Evolutionary conservation across 2,888 invertebrate species (phyloP), one percentile per base, ranked within the genome.

Genomic region (Galeopsomyia nigrocyanea): DNA sequence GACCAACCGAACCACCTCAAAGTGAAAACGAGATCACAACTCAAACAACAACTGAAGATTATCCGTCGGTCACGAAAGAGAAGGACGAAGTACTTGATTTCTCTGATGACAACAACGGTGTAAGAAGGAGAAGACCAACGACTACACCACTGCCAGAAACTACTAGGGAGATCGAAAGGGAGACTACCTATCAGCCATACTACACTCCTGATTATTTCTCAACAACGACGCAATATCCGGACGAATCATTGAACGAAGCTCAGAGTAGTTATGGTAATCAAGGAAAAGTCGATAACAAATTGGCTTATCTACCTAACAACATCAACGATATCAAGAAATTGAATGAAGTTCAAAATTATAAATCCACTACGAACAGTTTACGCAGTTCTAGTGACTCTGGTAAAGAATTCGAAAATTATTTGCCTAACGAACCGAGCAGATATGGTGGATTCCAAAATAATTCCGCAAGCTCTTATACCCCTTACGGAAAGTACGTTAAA

Each of bases 71-170:
- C 0, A 88, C 90, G 0, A 90, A 90, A 67, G 91, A 92, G 78
- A 93, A 92, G 78, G 93, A 93, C 77, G 95, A 94, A 87, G 91
- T 94, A 22, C 83, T 94, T 64, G 93, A 93, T 73, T 94, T 93
- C 82, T 94, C 94, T 2, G 94, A 94, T 81, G 93, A 90, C 1
- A 88, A 88, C 56, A 86, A 86, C 66, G 82, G 81, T 0, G 68
- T 81, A 0, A 77, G 81, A 67, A 79, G 81, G 47, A 80, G 82
- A 69, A 79, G 80, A 68, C 81, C 83, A 6, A 82, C 84, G 1
- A 79, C 82, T 0, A 79, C 79, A 0, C 71, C 77, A 26, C 60
- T 74, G 1, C 68, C 83, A 1, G 74, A 66, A 49, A 67, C 69
- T 1, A 71, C 65, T 39, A 67, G 46, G 19, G 55, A 75, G 16